These are phyloP conservation scores for Umimayanthus kanabou DNA, from an alignment of 92 coral and sea anemone genomes.

Conservation along the genomic window DNA sequence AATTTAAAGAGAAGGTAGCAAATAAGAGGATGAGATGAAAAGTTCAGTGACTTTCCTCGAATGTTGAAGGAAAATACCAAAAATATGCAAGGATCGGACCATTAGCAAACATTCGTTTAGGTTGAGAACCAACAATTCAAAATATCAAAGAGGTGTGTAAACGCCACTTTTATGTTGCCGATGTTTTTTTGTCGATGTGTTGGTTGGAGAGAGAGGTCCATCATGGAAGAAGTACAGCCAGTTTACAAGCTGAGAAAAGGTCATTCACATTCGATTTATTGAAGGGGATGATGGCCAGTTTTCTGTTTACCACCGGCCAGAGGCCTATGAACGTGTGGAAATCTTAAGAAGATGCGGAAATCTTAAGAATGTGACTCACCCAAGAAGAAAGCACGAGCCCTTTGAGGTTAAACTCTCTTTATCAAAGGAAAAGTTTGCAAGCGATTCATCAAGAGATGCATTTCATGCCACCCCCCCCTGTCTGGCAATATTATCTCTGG, in stretches of 20 bases:
- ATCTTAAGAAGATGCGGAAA: too few relatives aligned
- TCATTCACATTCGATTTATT: slow-evolving; percentile 62
- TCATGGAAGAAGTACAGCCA: slow-evolving; percentile 59
- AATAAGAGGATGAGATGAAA: not conserved
- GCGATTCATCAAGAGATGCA: slow-evolving; percentile 60
- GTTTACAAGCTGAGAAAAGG: slow-evolving; percentile 56
- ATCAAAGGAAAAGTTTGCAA: slow-evolving; percentile 53
- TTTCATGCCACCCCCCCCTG: slow-evolving; percentile 50
- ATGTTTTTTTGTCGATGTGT: slow-evolving; percentile 53
- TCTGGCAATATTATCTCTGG: slow-evolving; percentile 27
- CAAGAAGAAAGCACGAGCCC: slow-evolving; percentile 1
- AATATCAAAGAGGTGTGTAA: slow-evolving; percentile 64
- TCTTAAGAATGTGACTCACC: too few relatives aligned
- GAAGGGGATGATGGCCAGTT: slow-evolving; percentile 5
- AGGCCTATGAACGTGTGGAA: too few relatives aligned
- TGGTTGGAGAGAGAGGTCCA: slow-evolving; percentile 72
- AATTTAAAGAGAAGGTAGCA: not conserved
- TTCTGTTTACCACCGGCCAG: too few relatives aligned
- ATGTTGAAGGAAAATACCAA: slow-evolving; percentile 60
- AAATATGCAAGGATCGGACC: slow-evolving; percentile 65
- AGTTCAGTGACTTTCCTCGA: slow-evolving; percentile 48
- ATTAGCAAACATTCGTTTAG: slow-evolving; percentile 56
- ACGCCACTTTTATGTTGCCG: slow-evolving; percentile 58
- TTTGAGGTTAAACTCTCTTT: slow-evolving; percentile 46
- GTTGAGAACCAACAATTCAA: slow-evolving; percentile 53